phyloP scores from a whole-genome alignment of 2,797 vertebrate species.

The Champsocephalus gunnari region DNA sequence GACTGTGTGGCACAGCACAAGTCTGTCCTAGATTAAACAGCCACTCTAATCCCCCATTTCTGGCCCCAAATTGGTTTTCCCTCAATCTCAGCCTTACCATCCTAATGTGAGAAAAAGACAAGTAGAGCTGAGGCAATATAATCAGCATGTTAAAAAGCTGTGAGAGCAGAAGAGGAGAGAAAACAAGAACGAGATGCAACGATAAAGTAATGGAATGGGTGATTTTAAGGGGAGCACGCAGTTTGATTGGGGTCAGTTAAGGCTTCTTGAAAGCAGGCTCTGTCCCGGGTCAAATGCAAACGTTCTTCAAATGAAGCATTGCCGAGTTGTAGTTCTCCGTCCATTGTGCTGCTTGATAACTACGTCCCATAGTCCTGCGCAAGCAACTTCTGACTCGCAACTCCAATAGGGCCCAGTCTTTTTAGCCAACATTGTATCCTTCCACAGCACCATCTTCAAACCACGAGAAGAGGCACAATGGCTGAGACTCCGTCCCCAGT shows the following conservation, averaged over 20 bases:
- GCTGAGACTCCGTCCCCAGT: constrained; percentile 8
- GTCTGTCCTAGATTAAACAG: constrained; percentile 86
- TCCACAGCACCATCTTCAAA: constrained; percentile 14
- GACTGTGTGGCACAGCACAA: constrained; percentile 72
- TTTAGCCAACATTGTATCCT: constrained; percentile 17
- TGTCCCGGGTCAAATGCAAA: constrained; percentile 45
- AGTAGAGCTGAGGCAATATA: constrained; percentile 73
- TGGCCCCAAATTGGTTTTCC: constrained; percentile 84
- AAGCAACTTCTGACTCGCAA: constrained; percentile 5
- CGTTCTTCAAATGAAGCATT: constrained; percentile 30
- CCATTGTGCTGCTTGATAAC: constrained; percentile 21
- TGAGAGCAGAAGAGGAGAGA: constrained; percentile 53
- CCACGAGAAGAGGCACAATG: constrained; percentile 11
- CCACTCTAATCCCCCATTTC: constrained; percentile 84
- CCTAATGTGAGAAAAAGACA: constrained; percentile 79
- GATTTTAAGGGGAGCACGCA: constrained; percentile 48
- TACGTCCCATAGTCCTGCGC: not conserved
- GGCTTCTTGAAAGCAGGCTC: constrained; percentile 43
- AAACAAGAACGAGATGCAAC: constrained; percentile 51
- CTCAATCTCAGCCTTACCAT: constrained; percentile 80
- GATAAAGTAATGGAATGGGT: constrained; percentile 63
- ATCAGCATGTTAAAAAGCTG: constrained; percentile 75
- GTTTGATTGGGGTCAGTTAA: constrained; percentile 70
- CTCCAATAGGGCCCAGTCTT: constrained; percentile 8
- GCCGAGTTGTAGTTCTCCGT: constrained; percentile 6